phyloP scores from a whole-genome alignment of 1,140 invertebrate genomes.

The Nebria ingens region DNA sequence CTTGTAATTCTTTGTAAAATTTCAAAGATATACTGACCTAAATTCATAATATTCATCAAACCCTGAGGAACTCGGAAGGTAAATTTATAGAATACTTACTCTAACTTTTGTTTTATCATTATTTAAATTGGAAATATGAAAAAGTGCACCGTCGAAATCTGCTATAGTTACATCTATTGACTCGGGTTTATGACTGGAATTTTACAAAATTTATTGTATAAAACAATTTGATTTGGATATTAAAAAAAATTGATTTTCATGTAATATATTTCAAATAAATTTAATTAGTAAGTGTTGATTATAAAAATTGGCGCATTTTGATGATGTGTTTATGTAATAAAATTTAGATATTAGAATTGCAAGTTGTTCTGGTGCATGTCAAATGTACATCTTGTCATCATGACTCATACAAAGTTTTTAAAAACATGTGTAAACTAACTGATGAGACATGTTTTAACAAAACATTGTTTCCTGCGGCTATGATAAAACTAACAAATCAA shows the following conservation, averaged over 20 bases:
- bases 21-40: slow-evolving; percentile 97
- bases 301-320: too few species aligned
- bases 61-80: not conserved
- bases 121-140: slow-evolving; percentile 95
- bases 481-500: not conserved
- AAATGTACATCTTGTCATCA: slow-evolving; percentile 1
- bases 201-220: not conserved
- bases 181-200: slow-evolving; percentile 84
- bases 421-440: slow-evolving; percentile 5
- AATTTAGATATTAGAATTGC: too few species aligned
- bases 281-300: too few species aligned
- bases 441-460: slow-evolving; percentile 13
- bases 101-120: slow-evolving; percentile 94
- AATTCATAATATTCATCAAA: slow-evolving; percentile 30
- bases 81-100: slow-evolving; percentile 52
- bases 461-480: not conserved
- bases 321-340: too few species aligned
- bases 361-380: too few species aligned
- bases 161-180: slow-evolving; percentile 87
- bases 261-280: too few species aligned
- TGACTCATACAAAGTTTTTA: slow-evolving; percentile 3
- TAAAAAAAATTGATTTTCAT: too few species aligned
- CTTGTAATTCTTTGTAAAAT: slow-evolving; percentile 97
- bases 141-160: slow-evolving; percentile 98
- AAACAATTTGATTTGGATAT: too few species aligned